Evolutionary conservation across 2,888 invertebrate species (phyloP), one percentile per base, ranked within the genome.

Genomic region (Pollenia labialis): DNA sequence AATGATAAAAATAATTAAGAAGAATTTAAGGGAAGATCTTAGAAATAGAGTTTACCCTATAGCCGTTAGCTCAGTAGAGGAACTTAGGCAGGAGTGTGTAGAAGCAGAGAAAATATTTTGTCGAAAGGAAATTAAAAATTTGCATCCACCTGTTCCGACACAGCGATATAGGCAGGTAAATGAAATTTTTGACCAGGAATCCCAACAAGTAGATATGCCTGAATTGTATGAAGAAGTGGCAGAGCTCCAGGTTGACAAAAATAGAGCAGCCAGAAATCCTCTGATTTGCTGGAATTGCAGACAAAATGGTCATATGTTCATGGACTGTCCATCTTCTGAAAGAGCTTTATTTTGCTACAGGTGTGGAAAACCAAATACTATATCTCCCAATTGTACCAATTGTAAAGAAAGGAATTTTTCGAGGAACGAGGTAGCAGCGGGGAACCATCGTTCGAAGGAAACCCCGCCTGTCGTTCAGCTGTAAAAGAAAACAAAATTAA

Each of bases 281-380:
- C 14, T 72, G 1, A 44, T 42, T 7, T 84, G 84, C 18, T 84
- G 74, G 74, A 79, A 84, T 10, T 84, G 84, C 23, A 18, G n/a
- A 1, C 18, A 80, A 23, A 14, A 6, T 8, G 74, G 84, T 1
- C 69, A 85, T 52, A n/a, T 58, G 14, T 85, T 68, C 16, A 79
- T 79, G 74, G 79, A 84, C 4, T 84, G 79, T 32, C 46, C 40
- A 2, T 79, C 79, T 6, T 10, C 46, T 0, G 68, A 62, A 9
- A 72, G 79, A n/a, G 50, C 62, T 7, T 52, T 79, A 1, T 84
- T 79, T 60, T 83, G 83, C 7, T 83, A 83, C 8, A 50, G n/a
- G 50, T 54, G 18, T 18, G 54, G 54, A 8, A 54, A 18, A 9
- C 54, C 54, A 10, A 8, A 16, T 4, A 18, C 50, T 8, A 48